These are phyloP conservation scores for Ophonus ardosiacus DNA, from an alignment of 2,888 invertebrate genomes.

Conservation along the genomic window DNA sequence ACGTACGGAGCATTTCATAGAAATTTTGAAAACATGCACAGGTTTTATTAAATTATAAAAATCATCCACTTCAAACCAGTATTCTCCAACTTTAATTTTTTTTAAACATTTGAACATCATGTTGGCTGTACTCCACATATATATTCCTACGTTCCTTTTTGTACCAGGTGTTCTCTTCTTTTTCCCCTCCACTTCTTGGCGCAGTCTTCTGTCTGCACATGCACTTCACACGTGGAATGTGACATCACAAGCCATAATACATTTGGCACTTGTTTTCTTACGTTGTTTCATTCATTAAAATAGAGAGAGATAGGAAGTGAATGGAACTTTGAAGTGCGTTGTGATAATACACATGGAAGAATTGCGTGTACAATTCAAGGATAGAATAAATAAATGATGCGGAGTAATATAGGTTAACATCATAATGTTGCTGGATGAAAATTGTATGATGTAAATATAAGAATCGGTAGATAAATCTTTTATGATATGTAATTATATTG, in stretches of 20 bases:
- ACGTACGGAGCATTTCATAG: too few species aligned
- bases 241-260: background rate
- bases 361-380: background rate
- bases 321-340: background rate
- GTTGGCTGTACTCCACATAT: background rate
- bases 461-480: background rate
- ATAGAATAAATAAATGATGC: background rate
- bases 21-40: too few species aligned
- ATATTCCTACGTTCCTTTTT: background rate
- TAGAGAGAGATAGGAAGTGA: background rate
- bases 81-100: background rate
- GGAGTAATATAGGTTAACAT: background rate
- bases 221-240: too few species aligned
- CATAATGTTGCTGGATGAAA: background rate
- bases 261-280: background rate
- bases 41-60: background rate
- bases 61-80: background rate
- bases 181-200: background rate
- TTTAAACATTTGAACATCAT: background rate
- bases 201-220: background rate
- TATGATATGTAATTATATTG: background rate
- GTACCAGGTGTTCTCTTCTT: background rate
- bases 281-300: background rate
- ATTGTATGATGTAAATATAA: background rate
- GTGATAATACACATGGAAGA: background rate